A percentile compares a stretch with the other conserved stretches of the same genome.
These are phyloP conservation scores for Myotis vivesi DNA, from an alignment of 2,797 vertebrate genomes.

Conservation along the genomic window DNA sequence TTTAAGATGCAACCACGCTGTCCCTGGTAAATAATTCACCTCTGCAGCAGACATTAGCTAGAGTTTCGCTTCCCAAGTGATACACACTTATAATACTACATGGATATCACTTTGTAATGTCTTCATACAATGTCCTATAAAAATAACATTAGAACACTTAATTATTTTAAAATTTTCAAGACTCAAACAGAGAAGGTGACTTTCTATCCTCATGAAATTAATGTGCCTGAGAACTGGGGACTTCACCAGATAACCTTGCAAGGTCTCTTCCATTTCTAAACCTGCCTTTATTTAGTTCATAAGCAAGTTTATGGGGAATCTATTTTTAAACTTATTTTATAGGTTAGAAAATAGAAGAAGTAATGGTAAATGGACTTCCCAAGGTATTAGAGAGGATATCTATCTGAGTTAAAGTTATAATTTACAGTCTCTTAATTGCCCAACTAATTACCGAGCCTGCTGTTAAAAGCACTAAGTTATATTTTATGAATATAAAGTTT, in stretches of 20 bases:
- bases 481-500: constrained; percentile 73
- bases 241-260: constrained; percentile 38
- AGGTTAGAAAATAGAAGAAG: constrained; percentile 64
- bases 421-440: constrained; percentile 73
- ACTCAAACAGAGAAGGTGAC: not conserved
- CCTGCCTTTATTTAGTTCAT: constrained; percentile 15
- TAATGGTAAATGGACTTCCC: constrained; percentile 69
- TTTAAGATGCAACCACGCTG: not conserved
- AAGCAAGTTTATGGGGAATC: constrained; percentile 49
- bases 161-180: not conserved
- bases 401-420: constrained; percentile 70
- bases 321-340: constrained; percentile 67
- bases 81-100: not conserved
- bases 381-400: constrained; percentile 72
- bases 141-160: not conserved
- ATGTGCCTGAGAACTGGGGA: not conserved
- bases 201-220: constrained; percentile 34
- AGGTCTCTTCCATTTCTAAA: not conserved
- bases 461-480: constrained; percentile 76
- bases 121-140: constrained; percentile 26
- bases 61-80: not conserved
- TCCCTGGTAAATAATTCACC: not conserved
- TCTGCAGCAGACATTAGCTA: not conserved
- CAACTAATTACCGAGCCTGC: constrained; percentile 73
- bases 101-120: not conserved